Evolutionary conservation across 2,888 invertebrate species (phyloP), one percentile per base, ranked within the genome.

Genomic region (Acanthosepion esculentum): DNA sequence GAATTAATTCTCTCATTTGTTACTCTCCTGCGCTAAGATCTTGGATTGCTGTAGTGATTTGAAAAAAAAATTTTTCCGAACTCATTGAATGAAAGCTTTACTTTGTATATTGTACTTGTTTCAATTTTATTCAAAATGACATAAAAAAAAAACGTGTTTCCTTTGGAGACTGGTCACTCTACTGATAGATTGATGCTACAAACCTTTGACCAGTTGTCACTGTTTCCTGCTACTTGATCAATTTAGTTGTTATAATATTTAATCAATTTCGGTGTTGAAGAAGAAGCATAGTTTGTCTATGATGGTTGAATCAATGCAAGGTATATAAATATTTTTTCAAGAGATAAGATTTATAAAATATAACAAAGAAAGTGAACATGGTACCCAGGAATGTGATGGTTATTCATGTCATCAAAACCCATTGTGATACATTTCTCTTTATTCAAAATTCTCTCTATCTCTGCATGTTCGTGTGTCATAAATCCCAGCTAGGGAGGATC

Each of bases 301-400:
- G 59, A 59, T 59, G 59, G 59, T n/a, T n/a, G 78, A 78, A 78
- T 78, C 78, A n/a, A n/a, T 78, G n/a, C 78, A 78, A 78, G 78
- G n/a, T n/a, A 78, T 23, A 78, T 2, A n/a, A 33, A 78, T 78
- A 78, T 78, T n/a, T 78, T 78, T 78, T 78, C 0, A 78, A 78
- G 78, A 78, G 78, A 78, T n/a, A 78, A 78, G 78, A n/a, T n/a
- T 78, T 78, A n/a, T n/a, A 33, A 78, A 78, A 78, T 15, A n/a
- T 2, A n/a, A 64, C 23, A 78, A n/a, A 78, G 8, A n/a, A 78
- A 10, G n/a, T 78, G 78, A 78, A 78, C 29, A 15, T 78, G 78
- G n/a, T n/a, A 78, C 2, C n/a, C n/a, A n/a, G n/a, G 78, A 78
- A 78, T 10, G 15, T 78, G 15, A 78, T 78, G 78, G n/a, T 33